Conservation (phyloP, 2,797 vertebrate genomes). For the Podarcis lilfordi region DNA sequence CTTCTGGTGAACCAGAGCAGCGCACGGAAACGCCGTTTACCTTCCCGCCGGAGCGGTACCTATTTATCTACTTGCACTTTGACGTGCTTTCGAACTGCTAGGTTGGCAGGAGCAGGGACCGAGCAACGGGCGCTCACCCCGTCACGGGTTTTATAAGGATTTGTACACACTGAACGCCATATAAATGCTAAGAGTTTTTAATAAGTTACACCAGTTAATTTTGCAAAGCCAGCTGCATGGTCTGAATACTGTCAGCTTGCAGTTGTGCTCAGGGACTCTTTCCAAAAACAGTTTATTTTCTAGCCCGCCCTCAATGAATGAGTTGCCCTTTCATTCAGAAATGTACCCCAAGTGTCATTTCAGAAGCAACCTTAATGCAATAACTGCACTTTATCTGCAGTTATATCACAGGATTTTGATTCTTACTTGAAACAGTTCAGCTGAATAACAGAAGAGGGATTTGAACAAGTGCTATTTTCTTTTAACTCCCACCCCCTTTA, state of each 20-base stretch:
- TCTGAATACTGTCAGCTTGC: conserved; percentile 69
- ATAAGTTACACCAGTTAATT: too few species aligned
- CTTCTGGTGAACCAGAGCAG: too few species aligned
- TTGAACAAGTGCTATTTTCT: conserved; percentile 47
- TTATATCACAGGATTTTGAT: conserved; percentile 66
- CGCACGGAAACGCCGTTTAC: too few species aligned
- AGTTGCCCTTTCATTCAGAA: conserved; percentile 79
- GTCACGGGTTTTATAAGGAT: background rate
- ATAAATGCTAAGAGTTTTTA: too few species aligned
- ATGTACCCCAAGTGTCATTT: conserved; percentile 80
- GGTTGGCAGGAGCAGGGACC: too few species aligned
- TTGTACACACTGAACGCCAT: background rate
- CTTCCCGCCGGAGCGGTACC: too few species aligned
- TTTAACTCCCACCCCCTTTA: conserved; percentile 36
- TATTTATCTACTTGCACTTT: too few species aligned
- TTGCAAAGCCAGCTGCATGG: conserved; percentile 51
- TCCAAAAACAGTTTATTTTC: conserved; percentile 76
- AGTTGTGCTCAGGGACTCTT: conserved; percentile 69
- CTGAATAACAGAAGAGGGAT: conserved; percentile 59
- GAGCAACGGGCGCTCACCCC: too few species aligned
- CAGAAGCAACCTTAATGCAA: conserved; percentile 71
- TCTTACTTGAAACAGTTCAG: conserved; percentile 66
- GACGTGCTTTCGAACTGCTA: too few species aligned
- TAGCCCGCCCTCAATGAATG: conserved; percentile 75
- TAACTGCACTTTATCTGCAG: conserved; percentile 61